Base-by-base conservation (phyloP, 2,888 invertebrate genomes). In the Cephus pygmeus region DNA sequence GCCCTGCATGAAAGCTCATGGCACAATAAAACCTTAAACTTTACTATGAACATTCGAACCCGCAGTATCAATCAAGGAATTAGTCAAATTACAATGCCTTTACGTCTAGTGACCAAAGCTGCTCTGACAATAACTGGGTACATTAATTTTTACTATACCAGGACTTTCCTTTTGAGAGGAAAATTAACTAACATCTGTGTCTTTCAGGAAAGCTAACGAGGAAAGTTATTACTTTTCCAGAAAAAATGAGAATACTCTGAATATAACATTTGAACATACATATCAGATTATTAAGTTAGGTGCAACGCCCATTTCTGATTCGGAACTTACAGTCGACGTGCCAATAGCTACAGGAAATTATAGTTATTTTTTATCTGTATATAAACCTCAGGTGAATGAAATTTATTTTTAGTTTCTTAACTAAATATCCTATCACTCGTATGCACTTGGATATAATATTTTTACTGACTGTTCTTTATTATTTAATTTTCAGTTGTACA, bases 241-340 rank as follows among this genome's bases (percentile, higher is more conserved):
- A 11, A 34, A n/a, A 11, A 73, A 80, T 34, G 73, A 83, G 12
- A 79, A 80, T 68, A 79, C 74, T 69, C 75, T 77, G 6, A 85
- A 84, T 71, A 69, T 88, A 11, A 84, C 80, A 40, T 87, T 89
- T 77, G 84, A 87, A 73, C 89, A 89, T 73, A 79, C 79, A 69
- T 89, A 89, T 81, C 86, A 87, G 40, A 82, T 89, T 40, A 76
- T 84, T 11, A 86, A 88, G 76, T 81, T 83, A 35, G 89, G 89
- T 2, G 79, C 77, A 11, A 87, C 89, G 1, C 83, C 87, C 11
- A 82, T 89, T 74, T 77, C 77, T 12, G 75, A 79, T 30, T 85
- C 85, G 0, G 75, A 77, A 35, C 73, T 89, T 12, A 69, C 73
- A 6, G 75, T 89, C 30, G 77, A 81, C 35, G 79, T 89, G 12